These are phyloP conservation scores for Tadarida brasiliensis DNA, from an alignment of 2,797 vertebrate genomes.

Conservation along the genomic window DNA sequence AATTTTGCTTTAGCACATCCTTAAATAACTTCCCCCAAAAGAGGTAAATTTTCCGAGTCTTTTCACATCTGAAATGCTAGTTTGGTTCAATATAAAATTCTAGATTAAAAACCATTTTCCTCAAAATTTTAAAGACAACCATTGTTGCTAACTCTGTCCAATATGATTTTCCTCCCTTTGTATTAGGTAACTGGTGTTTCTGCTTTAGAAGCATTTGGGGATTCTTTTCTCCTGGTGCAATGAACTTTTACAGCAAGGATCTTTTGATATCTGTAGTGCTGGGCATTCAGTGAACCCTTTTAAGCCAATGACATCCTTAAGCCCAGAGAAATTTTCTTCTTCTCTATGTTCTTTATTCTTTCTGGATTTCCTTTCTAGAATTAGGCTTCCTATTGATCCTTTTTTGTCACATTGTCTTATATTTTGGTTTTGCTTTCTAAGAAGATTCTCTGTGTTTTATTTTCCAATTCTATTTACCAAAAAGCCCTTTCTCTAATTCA, in stretches of 20 bases:
- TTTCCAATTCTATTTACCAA: conserved; percentile 35
- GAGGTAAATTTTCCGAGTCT: background rate
- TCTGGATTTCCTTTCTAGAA: conserved; percentile 7
- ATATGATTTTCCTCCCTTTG: background rate
- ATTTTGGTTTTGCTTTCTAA: background rate
- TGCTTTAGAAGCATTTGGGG: background rate
- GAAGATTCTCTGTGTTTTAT: background rate
- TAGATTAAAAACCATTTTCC: conserved; percentile 27
- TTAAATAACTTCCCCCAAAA: background rate
- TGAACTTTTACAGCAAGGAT: background rate
- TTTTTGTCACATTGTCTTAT: conserved; percentile 14
- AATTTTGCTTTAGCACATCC: conserved; percentile 7
- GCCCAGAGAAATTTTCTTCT: background rate
- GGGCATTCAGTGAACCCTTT: background rate
- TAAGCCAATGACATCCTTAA: conserved; percentile 29
- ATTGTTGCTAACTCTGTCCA: background rate
- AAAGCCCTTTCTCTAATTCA: background rate
- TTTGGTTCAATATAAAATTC: conserved; percentile 1
- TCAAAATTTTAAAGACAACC: conserved; percentile 22
- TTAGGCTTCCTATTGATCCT: background rate
- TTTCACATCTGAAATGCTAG: background rate
- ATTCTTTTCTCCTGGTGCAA: background rate
- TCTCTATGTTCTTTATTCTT: background rate
- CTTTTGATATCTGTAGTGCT: background rate
- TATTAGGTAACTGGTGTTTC: background rate